Conservation (phyloP, 2,888 invertebrate species). For the Chromoteleia sp. region DNA sequence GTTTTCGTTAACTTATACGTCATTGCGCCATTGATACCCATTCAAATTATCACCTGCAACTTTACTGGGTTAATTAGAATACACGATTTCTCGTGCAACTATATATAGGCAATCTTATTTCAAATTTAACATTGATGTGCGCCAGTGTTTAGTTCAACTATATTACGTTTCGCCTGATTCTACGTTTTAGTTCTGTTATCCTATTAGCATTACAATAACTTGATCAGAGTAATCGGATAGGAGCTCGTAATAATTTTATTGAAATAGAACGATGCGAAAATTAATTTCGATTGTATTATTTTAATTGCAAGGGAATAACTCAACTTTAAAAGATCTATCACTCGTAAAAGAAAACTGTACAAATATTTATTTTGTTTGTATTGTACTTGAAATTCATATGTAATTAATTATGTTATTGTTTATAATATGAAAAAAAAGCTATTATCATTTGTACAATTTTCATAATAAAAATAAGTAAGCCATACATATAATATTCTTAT, state of each 20-base stretch:
- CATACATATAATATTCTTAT: too few relatives aligned
- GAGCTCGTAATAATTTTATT: conserved; percentile 4
- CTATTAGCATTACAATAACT: conserved; percentile 15
- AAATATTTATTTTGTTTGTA: too few relatives aligned
- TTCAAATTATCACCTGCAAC: conserved; percentile 22
- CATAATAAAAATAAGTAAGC: too few relatives aligned
- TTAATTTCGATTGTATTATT: conserved; percentile 15
- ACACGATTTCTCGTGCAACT: conserved; percentile 10
- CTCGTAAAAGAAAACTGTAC: too few relatives aligned
- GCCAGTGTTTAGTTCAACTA: conserved; percentile 3
- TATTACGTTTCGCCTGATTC: conserved; percentile 23
- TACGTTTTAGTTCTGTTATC: conserved; percentile 8
- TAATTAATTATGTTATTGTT: too few relatives aligned
- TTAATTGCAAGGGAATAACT: too few relatives aligned
- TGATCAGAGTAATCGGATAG: neutral
- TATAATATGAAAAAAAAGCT: too few relatives aligned
- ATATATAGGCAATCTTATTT: conserved; percentile 24
- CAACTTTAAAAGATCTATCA: too few relatives aligned
- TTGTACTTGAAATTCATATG: too few relatives aligned
- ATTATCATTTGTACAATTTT: too few relatives aligned
- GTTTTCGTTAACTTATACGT: conserved; percentile 17
- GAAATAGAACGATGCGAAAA: neutral
- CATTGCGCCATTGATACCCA: neutral
- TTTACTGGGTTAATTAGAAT: conserved; percentile 40
- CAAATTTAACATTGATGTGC: conserved; percentile 18